A percentile compares a stretch with the other conserved stretches of the same genome.
Conservation (phyloP, 2,113 vertebrate genomes). For the Nothobranchius kuhntae region DNA sequence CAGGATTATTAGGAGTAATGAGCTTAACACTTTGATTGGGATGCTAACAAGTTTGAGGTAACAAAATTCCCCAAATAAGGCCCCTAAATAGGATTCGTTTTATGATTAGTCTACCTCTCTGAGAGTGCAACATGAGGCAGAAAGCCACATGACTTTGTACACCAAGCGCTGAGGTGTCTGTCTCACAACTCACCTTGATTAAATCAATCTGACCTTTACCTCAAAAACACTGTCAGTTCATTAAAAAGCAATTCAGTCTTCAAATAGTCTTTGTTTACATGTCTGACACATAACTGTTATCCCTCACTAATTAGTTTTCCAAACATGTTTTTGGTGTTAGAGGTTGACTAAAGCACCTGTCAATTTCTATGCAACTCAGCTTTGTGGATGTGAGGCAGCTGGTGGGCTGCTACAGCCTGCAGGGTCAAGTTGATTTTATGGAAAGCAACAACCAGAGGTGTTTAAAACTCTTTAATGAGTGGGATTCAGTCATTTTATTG, state of each 20-base stretch:
- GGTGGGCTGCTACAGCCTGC: neutral
- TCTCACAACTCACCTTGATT: slow-evolving; percentile 30
- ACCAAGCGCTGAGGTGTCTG: slow-evolving; percentile 18
- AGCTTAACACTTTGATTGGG: slow-evolving; percentile 48
- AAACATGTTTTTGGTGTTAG: neutral
- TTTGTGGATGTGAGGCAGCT: neutral
- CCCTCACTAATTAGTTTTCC: slow-evolving; percentile 20
- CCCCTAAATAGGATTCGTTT: slow-evolving; percentile 33
- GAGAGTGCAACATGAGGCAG: slow-evolving; percentile 26
- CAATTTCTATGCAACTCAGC: neutral
- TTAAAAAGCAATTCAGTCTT: slow-evolving; percentile 31
- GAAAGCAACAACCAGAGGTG: neutral
- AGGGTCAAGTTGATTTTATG: neutral
- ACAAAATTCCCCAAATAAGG: slow-evolving; percentile 31
- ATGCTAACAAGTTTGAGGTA: slow-evolving; percentile 31
- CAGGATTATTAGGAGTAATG: slow-evolving; percentile 35
- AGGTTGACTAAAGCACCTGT: neutral
- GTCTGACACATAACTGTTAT: slow-evolving; percentile 3
- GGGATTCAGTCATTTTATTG: too few relatives aligned
- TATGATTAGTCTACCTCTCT: slow-evolving; percentile 35
- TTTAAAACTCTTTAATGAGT: neutral
- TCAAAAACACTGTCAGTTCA: slow-evolving; percentile 22
- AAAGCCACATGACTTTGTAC: neutral
- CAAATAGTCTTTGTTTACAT: slow-evolving; percentile 8
- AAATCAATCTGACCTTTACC: slow-evolving; percentile 42